Conservation (phyloP, 2,113 vertebrate genomes). For the Microtus ochrogaster region DNA sequence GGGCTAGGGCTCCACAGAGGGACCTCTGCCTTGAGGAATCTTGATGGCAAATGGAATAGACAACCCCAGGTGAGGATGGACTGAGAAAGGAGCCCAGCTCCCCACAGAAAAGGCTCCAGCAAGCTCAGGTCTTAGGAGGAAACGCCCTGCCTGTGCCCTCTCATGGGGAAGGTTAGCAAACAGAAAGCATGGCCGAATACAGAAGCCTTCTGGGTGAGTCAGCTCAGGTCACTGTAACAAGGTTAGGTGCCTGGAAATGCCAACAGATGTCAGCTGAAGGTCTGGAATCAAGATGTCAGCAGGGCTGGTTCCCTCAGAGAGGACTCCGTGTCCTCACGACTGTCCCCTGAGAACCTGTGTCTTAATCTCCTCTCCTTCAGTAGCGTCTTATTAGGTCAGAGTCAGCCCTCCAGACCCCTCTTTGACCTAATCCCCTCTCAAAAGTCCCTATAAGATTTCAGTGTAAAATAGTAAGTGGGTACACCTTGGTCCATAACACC, state of each 20-base stretch:
- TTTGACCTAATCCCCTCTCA: background rate
- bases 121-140: background rate
- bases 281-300: rapidly evolving
- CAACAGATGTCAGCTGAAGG: background rate
- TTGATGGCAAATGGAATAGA: background rate
- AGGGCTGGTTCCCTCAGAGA: background rate
- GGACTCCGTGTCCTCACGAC: too few species aligned
- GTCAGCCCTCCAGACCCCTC: background rate
- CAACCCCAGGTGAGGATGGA: background rate
- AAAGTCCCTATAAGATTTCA: background rate
- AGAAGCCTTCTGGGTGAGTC: background rate
- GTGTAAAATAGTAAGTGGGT: background rate
- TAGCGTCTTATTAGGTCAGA: too few species aligned
- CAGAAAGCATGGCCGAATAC: background rate
- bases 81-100: rapidly evolving
- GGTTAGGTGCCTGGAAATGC: background rate
- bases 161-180: too few species aligned
- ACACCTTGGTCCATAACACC: background rate
- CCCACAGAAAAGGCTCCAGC: rapidly evolving
- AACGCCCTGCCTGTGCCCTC: background rate
- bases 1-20: background rate
- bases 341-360: background rate
- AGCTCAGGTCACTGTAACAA: too few species aligned
- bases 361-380: background rate
- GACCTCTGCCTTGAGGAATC: background rate